A percentile compares a stretch with the other conserved stretches of the same genome.
Evolutionary conservation across 2,797 vertebrate genomes (phyloP).

Genomic region (Huso huso): DNA sequence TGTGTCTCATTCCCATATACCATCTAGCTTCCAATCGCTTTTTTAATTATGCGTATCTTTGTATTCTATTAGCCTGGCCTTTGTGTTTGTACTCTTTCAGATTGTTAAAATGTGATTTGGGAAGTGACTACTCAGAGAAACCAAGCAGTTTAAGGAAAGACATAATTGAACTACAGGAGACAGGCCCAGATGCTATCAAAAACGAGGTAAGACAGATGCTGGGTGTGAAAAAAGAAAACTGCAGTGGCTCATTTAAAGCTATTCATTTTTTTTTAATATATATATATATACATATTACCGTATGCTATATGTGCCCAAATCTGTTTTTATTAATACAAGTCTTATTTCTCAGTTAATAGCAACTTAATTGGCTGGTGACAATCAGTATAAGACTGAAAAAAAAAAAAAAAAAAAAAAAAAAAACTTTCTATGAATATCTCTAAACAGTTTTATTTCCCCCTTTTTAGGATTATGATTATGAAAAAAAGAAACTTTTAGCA

Average conservation of each 20-base stretch:
- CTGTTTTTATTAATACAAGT: constrained; percentile 12
- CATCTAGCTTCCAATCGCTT: constrained; percentile 5
- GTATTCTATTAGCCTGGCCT: not conserved
- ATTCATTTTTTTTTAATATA: too few species aligned
- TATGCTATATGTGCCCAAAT: constrained; percentile 9
- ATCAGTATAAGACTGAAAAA: too few species aligned
- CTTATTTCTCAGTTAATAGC: not conserved
- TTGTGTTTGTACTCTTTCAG: constrained; percentile 32
- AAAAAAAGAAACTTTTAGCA: constrained; percentile 68
- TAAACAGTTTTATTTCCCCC: constrained; percentile 3
- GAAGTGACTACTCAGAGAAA: constrained; percentile 20
- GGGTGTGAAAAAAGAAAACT: not conserved
- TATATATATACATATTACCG: not conserved
- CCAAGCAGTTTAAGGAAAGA: constrained; percentile 51
- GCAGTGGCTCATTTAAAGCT: not conserved
- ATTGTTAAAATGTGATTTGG: constrained; percentile 37
- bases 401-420: too few species aligned
- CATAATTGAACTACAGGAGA: constrained; percentile 28
- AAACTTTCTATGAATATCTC: too few species aligned
- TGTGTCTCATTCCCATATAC: not conserved
- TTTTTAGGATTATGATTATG: constrained; percentile 63
- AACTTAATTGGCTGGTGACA: too few species aligned
- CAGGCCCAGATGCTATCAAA: constrained; percentile 33
- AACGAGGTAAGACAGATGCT: constrained; percentile 39
- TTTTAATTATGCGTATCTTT: not conserved